A percentile compares a stretch with the other conserved stretches of the same genome.
Evolutionary conservation across 2,888 invertebrate genomes (phyloP).

Genomic region (Rhagophthalmus giganteus): DNA sequence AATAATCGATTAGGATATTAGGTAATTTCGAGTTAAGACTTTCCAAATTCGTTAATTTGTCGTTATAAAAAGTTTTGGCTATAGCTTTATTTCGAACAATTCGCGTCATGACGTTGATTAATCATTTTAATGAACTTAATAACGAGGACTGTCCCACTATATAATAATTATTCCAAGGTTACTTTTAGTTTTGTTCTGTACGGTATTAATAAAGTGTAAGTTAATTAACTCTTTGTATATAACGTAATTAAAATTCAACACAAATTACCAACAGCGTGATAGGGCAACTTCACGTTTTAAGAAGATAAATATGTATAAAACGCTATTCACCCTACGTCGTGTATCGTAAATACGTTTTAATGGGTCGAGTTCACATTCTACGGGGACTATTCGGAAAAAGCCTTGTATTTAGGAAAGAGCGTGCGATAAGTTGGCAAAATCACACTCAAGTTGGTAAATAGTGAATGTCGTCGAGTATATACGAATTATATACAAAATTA

Average conservation of each 20-base stretch:
- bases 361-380: too few relatives aligned
- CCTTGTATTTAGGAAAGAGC: too few relatives aligned
- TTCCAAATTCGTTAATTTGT: not conserved
- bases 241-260: slow-evolving; percentile 28
- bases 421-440: too few relatives aligned
- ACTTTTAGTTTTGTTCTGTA: slow-evolving; percentile 24
- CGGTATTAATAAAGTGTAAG: slow-evolving; percentile 22
- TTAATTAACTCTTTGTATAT: slow-evolving; percentile 25
- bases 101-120: slow-evolving; percentile 15
- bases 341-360: slow-evolving; percentile 20
- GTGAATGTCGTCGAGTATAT: too few relatives aligned
- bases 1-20: not conserved
- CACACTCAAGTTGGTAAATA: not conserved
- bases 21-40: not conserved
- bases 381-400: too few relatives aligned
- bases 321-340: slow-evolving; percentile 7
- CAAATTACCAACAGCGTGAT: slow-evolving; percentile 27
- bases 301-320: slow-evolving; percentile 12
- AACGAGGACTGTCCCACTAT: slow-evolving; percentile 15
- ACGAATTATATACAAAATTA: too few relatives aligned
- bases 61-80: not conserved
- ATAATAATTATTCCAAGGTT: slow-evolving; percentile 20
- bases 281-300: slow-evolving; percentile 19
- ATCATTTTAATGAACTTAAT: slow-evolving; percentile 26
- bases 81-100: not conserved